Conservation (phyloP, 2,797 vertebrate species). For the Acestrorhynchus altus region DNA sequence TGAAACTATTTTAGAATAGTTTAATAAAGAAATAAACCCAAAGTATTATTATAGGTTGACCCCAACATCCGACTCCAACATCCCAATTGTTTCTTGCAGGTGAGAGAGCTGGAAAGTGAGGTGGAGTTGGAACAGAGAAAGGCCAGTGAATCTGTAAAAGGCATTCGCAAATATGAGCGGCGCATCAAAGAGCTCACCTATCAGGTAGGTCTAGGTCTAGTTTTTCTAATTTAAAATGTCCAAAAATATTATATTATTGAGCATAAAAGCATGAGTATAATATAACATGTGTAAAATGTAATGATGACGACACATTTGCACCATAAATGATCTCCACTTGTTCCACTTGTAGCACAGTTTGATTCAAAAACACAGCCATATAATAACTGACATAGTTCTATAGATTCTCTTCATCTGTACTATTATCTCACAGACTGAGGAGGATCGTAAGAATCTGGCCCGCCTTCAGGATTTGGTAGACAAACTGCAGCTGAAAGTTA, state of each 20-base stretch:
- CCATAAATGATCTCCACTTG: not conserved
- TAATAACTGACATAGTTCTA: not conserved
- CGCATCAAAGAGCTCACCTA: slow-evolving; percentile 90
- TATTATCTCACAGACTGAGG: slow-evolving; percentile 55
- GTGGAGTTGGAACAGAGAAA: slow-evolving; percentile 68
- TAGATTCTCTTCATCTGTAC: not conserved
- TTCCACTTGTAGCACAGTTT: not conserved
- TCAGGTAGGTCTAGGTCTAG: too few species aligned
- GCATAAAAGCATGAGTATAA: too few species aligned
- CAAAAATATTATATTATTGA: not conserved
- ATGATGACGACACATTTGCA: not conserved
- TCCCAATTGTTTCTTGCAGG: slow-evolving; percentile 27
- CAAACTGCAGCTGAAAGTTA: slow-evolving; percentile 65
- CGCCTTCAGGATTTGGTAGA: slow-evolving; percentile 65
- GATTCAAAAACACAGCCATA: not conserved
- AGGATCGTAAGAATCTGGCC: slow-evolving; percentile 63
- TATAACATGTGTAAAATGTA: too few species aligned
- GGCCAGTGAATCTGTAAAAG: slow-evolving; percentile 58
- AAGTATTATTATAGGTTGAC: not conserved
- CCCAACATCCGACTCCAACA: too few species aligned
- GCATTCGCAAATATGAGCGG: slow-evolving; percentile 84
- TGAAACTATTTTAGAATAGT: not conserved
- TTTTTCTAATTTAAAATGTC: too few species aligned
- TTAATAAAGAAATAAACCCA: not conserved
- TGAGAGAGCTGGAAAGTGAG: slow-evolving; percentile 61